A percentile compares a stretch with the other conserved stretches of the same genome.
These are phyloP conservation scores for Peromyscus maniculatus DNA, from an alignment of 2,113 vertebrate genomes.

Conservation along the genomic window DNA sequence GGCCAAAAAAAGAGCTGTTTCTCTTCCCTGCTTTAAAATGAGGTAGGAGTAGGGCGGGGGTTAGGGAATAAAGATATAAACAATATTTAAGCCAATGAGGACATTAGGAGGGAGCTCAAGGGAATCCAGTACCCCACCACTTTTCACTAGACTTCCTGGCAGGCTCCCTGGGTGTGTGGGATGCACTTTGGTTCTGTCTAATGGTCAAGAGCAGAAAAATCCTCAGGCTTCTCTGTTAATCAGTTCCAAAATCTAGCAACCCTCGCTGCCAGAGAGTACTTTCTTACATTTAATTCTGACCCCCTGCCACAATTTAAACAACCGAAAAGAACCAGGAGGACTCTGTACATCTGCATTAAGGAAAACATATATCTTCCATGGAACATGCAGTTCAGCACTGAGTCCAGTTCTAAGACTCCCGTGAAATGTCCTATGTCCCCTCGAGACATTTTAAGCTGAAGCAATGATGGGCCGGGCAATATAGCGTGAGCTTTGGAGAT, in stretches of 20 bases:
- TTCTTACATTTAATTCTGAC: conserved; percentile 26
- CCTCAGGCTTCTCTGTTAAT: conserved; percentile 30
- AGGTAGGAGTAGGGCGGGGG: neutral
- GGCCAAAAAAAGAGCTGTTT: conserved; percentile 60
- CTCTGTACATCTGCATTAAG: neutral
- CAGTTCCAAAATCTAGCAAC: conserved; percentile 56
- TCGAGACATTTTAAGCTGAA: neutral
- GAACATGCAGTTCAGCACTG: neutral
- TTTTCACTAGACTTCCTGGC: neutral
- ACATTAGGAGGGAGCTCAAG: conserved; percentile 1
- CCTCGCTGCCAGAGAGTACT: conserved; percentile 18
- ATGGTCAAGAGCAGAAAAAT: neutral
- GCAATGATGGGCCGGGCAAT: neutral
- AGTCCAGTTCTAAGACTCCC: neutral
- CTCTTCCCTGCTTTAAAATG: conserved; percentile 52
- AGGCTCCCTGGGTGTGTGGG: neutral
- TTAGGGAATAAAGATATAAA: conserved; percentile 17
- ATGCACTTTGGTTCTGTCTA: neutral
- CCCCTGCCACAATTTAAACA: conserved; percentile 21
- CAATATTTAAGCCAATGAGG: conserved; percentile 10
- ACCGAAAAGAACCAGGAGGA: conserved; percentile 47
- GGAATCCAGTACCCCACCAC: neutral
- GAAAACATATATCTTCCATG: neutral
- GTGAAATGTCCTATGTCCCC: neutral
- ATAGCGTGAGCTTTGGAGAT: neutral